These are phyloP conservation scores for Menidia menidia DNA, from an alignment of 2,797 vertebrate genomes.

Conservation along the genomic window DNA sequence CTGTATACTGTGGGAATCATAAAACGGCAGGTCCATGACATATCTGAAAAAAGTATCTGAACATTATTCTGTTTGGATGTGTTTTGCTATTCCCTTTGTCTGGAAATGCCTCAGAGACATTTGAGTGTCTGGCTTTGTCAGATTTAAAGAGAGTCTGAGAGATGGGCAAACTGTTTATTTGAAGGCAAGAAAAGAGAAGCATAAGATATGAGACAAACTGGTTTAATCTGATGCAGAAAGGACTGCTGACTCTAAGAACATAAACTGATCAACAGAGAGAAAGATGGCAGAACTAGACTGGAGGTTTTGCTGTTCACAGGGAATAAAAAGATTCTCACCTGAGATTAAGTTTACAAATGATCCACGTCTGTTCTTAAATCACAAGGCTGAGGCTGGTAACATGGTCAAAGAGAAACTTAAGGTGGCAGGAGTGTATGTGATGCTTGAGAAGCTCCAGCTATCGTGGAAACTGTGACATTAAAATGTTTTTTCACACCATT, in stretches of 20 bases:
- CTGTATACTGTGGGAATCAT: not conserved
- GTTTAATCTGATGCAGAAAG: not conserved
- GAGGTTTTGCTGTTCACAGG: not conserved
- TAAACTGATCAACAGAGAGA: too few relatives aligned
- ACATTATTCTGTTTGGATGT: not conserved
- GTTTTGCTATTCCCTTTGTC: not conserved
- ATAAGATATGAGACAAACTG: not conserved
- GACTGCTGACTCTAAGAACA: not conserved
- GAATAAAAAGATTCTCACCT: not conserved
- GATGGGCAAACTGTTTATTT: not conserved
- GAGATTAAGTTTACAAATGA: not conserved
- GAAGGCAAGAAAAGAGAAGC: not conserved
- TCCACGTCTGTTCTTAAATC: constrained; percentile 9
- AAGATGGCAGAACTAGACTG: too few relatives aligned
- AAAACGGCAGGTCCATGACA: constrained; percentile 1
- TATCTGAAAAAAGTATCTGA: not conserved
- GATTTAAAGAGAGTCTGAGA: not conserved
- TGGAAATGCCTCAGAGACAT: not conserved
- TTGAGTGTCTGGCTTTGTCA: not conserved
- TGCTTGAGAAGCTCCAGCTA: not conserved
- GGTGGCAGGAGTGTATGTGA: not conserved
- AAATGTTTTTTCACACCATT: constrained; percentile 12
- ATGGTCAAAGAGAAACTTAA: not conserved
- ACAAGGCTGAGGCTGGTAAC: not conserved
- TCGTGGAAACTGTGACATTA: constrained; percentile 1